Base-by-base conservation (phyloP, 2,888 invertebrate species). In the Rhamnusium bicolor region DNA sequence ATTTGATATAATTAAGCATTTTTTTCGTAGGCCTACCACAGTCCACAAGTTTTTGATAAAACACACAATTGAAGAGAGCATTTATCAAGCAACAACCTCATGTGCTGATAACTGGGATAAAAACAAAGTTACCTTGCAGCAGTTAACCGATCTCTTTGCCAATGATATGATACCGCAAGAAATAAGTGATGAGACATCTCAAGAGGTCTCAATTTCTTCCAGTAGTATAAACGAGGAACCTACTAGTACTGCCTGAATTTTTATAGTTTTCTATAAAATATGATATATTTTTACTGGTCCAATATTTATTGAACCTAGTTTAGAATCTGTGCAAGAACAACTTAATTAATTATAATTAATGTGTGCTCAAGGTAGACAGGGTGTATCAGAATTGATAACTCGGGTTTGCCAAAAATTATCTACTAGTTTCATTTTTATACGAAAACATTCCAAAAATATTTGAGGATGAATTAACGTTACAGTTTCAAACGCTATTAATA, bases 11-110 rank as follows among this genome's bases (percentile, higher is more conserved):
- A 16, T 54, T 24, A 54, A n/a, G 10, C 24, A n/a, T 32, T 7
- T 32, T 32, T 4, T 12, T 86, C 80, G 61, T 84, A 92, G 91
- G 82, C 88, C 90, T 47, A 95, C 94, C 0, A 89, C 90, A 47
- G 92, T 95, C 0, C 94, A 95, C 86, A 91, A 93, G 68, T 94
- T 95, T 85, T 87, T 94, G 60, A 91, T 94, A 8, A 87, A 87
- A 72, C 89, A 90, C 72, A 94, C 94, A 0, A 92, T 95, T 18
- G 95, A 95, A 84, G 93, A 94, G 84, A 90, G 91, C 69, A 92
- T 94, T 75, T 87, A 89, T 76, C 86, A 89, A 67, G 89, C 90
- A 4, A 88, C 89, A 2, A 87, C 89, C 24, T 86, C 88, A 12
- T 86, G 88, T 51, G 83, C 85, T 1, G 85, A 85, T 24, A 84